phyloP scores from a whole-genome alignment of 2,888 invertebrate species.

The Liodrosophila aerea region DNA sequence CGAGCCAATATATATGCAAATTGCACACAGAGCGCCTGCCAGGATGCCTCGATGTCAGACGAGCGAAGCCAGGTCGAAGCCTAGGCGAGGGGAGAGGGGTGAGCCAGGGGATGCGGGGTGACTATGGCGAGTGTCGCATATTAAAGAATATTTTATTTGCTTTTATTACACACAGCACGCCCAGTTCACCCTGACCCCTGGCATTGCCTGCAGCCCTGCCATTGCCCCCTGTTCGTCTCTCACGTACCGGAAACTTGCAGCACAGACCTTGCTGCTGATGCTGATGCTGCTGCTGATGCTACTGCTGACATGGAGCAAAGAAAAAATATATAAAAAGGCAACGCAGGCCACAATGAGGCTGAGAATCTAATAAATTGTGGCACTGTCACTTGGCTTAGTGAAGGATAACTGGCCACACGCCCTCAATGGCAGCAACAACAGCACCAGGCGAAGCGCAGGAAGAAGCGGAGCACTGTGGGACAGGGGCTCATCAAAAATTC shows the following conservation, averaged over 20 bases:
- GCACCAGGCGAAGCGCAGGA: constrained; percentile 33
- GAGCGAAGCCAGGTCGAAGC: constrained; percentile 23
- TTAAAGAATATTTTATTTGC: constrained; percentile 77
- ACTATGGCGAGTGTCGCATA: constrained; percentile 72
- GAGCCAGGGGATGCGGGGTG: constrained; percentile 16
- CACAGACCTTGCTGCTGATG: constrained; percentile 59
- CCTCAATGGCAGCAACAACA: constrained; percentile 43
- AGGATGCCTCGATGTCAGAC: constrained; percentile 21
- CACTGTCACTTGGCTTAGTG: constrained; percentile 79
- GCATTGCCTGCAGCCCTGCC: neutral
- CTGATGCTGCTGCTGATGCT: constrained; percentile 24
- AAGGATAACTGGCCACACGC: constrained; percentile 77
- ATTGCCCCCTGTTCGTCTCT: neutral
- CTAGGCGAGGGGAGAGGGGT: neutral
- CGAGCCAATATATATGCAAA: constrained; percentile 80
- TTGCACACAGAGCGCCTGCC: constrained; percentile 49
- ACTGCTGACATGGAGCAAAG: constrained; percentile 23
- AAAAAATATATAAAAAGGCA: constrained; percentile 27
- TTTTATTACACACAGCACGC: constrained; percentile 72
- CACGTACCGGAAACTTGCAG: constrained; percentile 72
- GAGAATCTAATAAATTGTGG: constrained; percentile 79
- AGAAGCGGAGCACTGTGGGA: constrained; percentile 30
- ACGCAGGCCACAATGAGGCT: constrained; percentile 60
- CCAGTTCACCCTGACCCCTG: constrained; percentile 37
- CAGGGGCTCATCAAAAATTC: constrained; percentile 78